Evolutionary conservation across 2,797 vertebrate genomes (phyloP).

Genomic region (Acrocephalus scirpaceus): DNA sequence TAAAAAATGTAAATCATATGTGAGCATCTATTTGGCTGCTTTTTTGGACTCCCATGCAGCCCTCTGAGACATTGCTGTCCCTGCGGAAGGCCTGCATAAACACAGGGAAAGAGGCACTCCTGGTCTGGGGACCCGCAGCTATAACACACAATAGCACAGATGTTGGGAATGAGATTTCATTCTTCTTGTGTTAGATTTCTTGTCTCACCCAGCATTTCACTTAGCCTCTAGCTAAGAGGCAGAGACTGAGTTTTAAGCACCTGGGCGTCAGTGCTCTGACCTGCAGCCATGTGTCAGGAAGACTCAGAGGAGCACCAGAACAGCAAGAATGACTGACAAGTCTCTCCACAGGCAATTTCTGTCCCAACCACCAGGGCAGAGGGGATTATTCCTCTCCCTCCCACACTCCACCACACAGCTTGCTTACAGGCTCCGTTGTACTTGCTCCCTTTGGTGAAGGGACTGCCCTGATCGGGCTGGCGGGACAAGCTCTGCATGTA

Average conservation of each 20-base stretch:
- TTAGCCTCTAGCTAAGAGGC: background rate
- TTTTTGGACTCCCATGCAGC: background rate
- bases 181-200: background rate
- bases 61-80: background rate
- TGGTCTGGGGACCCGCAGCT: background rate
- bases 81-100: background rate
- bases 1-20: background rate
- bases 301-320: background rate
- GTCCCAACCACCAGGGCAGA: background rate
- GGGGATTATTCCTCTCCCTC: background rate
- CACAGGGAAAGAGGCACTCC: background rate
- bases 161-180: background rate
- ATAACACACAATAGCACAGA: background rate
- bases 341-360: background rate
- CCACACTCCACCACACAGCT: background rate
- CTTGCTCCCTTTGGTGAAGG: slow-evolving; percentile 1
- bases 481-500: background rate
- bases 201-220: background rate
- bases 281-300: background rate
- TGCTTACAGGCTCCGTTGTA: slow-evolving; percentile 24
- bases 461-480: background rate
- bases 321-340: background rate
- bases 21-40: background rate
- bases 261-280: background rate
- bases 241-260: background rate